phyloP scores from a whole-genome alignment of 2,888 invertebrate species.

The Meghimatium bilineatum region DNA sequence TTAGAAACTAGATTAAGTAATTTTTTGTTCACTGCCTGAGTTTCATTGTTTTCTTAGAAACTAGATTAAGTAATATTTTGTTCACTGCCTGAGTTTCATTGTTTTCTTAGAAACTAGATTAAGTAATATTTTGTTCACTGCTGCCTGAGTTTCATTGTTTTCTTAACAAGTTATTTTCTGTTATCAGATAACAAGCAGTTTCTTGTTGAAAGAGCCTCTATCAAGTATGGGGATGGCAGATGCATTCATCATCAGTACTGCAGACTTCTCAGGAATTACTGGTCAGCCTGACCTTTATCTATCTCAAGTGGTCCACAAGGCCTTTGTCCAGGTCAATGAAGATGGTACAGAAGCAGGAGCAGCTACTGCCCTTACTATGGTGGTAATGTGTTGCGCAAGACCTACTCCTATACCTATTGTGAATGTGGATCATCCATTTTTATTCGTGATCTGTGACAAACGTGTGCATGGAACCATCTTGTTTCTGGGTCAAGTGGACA shows the following conservation, averaged over 20 bases:
- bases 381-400: neutral
- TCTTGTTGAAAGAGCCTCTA: constrained; percentile 58
- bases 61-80: no score
- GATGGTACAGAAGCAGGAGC: constrained; percentile 75
- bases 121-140: no score
- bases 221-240: constrained; percentile 64
- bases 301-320: constrained; percentile 72
- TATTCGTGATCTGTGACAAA: constrained; percentile 68
- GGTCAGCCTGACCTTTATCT: constrained; percentile 61
- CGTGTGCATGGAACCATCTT: constrained; percentile 26
- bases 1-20: no score
- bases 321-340: constrained; percentile 74
- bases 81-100: no score
- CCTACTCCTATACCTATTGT: constrained; percentile 31
- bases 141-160: constrained; percentile 6
- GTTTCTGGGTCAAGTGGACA: constrained; percentile 33
- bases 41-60: no score
- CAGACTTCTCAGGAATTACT: constrained; percentile 71
- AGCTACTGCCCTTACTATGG: constrained; percentile 62
- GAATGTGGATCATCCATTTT: constrained; percentile 70
- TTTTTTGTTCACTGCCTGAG: no score
- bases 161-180: neutral
- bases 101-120: no score
- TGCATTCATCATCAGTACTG: constrained; percentile 61
- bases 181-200: constrained; percentile 57